Evolutionary conservation across 2,113 vertebrate species (phyloP).

Genomic region (Phocoena phocoena): DNA sequence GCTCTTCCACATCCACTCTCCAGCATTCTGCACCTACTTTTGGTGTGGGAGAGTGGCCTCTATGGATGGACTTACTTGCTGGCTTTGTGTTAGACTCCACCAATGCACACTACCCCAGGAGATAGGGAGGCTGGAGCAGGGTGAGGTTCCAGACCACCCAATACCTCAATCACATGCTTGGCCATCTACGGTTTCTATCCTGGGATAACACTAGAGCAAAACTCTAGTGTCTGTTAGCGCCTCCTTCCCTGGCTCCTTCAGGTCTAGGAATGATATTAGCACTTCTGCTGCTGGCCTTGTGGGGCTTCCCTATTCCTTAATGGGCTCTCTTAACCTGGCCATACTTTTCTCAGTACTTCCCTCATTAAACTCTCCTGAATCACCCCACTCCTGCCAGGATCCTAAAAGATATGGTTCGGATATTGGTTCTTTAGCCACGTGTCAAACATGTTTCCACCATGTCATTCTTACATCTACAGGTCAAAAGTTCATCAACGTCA

Average conservation of each 20-base stretch:
- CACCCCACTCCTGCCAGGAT: background rate
- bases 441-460: background rate
- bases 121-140: fast-evolving
- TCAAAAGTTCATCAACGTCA: background rate
- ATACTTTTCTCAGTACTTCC: background rate
- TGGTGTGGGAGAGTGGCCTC: background rate
- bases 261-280: background rate
- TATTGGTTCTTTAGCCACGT: background rate
- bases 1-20: background rate
- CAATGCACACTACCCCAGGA: background rate
- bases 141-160: background rate
- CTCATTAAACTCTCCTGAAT: background rate
- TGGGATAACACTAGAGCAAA: background rate
- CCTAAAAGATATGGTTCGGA: background rate
- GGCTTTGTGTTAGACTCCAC: background rate
- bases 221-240: background rate
- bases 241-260: background rate
- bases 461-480: background rate
- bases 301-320: background rate
- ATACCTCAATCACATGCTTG: background rate
- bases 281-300: background rate
- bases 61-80: background rate
- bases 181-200: background rate
- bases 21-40: background rate
- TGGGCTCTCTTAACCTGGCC: background rate